Base-by-base conservation (phyloP, 2,888 invertebrate species). In the Itoplectis maculator region DNA sequence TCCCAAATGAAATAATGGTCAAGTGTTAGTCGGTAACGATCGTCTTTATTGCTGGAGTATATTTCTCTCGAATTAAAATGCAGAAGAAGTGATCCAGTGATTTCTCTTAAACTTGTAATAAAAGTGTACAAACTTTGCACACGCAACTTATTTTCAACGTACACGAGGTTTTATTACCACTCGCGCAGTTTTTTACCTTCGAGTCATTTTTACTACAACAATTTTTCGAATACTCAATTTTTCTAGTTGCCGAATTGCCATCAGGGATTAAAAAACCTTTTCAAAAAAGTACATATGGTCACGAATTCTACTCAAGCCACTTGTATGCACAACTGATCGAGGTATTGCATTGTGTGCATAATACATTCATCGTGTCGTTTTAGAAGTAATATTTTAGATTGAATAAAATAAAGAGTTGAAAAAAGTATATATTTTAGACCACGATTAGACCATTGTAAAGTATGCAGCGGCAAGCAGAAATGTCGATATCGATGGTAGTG, bases 341-440 rank as follows among this genome's bases (percentile, higher is more conserved):
- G 23, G 69, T 51, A 40, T 61, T 20, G 37, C 59, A 63, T 49
- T 66, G 66, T 59, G 65, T 66, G 73, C 47, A 45, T 51, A n/a
- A 9, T 11, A 40, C 7, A 40, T 63, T 63, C 49, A 70, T 47
- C 40, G 70, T 45, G 45, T 15, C 15, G 8, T 47, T 47, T 78
- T 65, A 40, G 23, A 37, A 54, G n/a, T 49, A 47, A 49, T 23
- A 74, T 54, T 80, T 63, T 56, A 49, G 63, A 65, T 40, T 20
- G 42, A 80, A 37, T 23, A 47, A 35, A 56, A 13, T 49, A 9
- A 56, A 51, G 47, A 15, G 40, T 56, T 70, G 18, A 40, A 54
- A 51, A 42, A 15, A 74, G n/a, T 65, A 40, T 70, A 70, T 75
- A 80, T 70, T 70, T 75, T 75, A 80, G 80, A 61, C 35, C 49